A percentile compares a stretch with the other conserved stretches of the same genome.
These are phyloP conservation scores for Periparus ater DNA, from an alignment of 2,797 vertebrate species.

Conservation along the genomic window DNA sequence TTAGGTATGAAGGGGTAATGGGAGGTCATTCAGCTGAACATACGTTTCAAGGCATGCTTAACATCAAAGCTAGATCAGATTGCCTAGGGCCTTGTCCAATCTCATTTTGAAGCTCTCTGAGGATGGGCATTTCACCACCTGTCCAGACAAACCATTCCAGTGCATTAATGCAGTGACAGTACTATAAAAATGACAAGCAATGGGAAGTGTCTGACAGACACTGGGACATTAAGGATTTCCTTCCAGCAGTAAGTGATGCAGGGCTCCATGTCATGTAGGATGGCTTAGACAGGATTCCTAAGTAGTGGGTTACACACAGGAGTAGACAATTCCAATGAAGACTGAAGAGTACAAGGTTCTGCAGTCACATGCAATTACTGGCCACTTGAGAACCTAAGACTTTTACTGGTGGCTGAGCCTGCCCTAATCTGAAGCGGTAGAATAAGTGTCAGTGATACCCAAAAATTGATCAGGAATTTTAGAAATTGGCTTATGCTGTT, in stretches of 20 bases:
- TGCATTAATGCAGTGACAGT: background rate
- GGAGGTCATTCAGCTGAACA: background rate
- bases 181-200: background rate
- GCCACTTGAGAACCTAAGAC: background rate
- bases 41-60: background rate
- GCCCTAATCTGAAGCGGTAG: background rate
- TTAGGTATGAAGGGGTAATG: background rate
- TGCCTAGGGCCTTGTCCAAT: slow-evolving; percentile 17
- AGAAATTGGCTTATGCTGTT: background rate
- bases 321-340: background rate
- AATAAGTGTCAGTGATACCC: background rate
- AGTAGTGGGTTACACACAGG: background rate
- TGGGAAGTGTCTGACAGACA: background rate
- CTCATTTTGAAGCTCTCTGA: background rate
- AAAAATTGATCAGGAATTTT: background rate
- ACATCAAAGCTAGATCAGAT: background rate
- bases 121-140: background rate
- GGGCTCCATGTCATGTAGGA: background rate
- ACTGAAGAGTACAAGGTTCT: background rate
- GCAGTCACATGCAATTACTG: background rate
- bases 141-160: background rate
- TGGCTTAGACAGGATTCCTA: background rate
- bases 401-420: background rate
- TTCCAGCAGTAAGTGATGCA: background rate
- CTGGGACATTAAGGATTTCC: background rate